Percentiles rank a stretch among this genome's conserved stretches.
Conservation (phyloP, 1,140 invertebrate species). For the Chymomyza costata region DNA sequence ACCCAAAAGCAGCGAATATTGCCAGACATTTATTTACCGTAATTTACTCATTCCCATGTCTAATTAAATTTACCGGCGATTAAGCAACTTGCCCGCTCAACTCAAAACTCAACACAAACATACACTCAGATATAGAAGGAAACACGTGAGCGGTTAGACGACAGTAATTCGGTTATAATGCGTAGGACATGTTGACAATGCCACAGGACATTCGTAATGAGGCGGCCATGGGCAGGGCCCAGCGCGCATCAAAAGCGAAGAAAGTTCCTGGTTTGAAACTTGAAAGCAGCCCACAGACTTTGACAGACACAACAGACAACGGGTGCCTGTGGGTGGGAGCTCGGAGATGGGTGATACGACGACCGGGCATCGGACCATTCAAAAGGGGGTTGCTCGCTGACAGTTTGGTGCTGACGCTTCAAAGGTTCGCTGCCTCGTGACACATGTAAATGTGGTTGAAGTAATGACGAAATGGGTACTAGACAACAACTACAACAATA, state of each 20-base stretch:
- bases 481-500: conserved; percentile 31
- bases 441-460: conserved; percentile 74
- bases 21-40: conserved; percentile 68
- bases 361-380: conserved; percentile 43
- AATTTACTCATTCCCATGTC: conserved; percentile 58
- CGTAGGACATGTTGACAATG: conserved; percentile 74
- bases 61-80: conserved; percentile 74
- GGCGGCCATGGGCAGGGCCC: conserved; percentile 23
- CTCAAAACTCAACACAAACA: conserved; percentile 46
- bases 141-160: conserved; percentile 29
- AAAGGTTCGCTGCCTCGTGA: conserved; percentile 57
- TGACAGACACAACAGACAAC: conserved; percentile 41
- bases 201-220: conserved; percentile 73
- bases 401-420: conserved; percentile 52
- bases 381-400: conserved; percentile 56
- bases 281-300: conserved; percentile 60
- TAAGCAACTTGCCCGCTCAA: conserved; percentile 66
- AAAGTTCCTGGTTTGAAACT: conserved; percentile 56
- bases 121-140: conserved; percentile 1
- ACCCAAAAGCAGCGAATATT: conserved; percentile 30
- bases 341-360: background rate
- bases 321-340: too few species aligned
- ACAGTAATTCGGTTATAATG: conserved; percentile 74
- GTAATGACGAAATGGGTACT: conserved; percentile 74
- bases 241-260: conserved; percentile 56